phyloP scores from a whole-genome alignment of 2,888 invertebrate genomes.

The Ochropleura leucogaster region DNA sequence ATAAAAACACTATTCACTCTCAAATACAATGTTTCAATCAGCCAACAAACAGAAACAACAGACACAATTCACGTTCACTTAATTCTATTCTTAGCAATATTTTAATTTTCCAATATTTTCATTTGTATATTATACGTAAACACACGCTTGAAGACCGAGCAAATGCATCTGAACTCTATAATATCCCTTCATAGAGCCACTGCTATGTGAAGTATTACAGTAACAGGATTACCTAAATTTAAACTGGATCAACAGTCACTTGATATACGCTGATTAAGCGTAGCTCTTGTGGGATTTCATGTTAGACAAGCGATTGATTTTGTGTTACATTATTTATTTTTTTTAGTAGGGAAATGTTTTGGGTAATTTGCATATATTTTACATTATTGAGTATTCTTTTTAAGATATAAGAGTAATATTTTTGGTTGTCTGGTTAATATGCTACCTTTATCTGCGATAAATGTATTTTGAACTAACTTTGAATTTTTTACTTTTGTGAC shows the following conservation, averaged over 20 bases:
- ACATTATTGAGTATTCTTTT: background rate
- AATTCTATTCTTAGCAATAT: background rate
- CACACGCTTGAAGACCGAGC: background rate
- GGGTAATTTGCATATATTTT: constrained; percentile 14
- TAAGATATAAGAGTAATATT: background rate
- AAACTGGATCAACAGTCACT: constrained; percentile 65
- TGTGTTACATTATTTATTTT: constrained; percentile 7
- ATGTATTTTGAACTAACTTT: background rate
- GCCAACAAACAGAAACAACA: background rate
- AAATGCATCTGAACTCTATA: constrained; percentile 22
- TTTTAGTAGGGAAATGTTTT: constrained; percentile 29
- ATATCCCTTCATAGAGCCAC: background rate
- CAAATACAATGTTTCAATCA: background rate
- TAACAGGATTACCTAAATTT: constrained; percentile 64
- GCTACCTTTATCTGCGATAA: background rate
- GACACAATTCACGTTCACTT: constrained; percentile 2
- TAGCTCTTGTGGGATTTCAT: constrained; percentile 65
- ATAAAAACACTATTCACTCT: background rate
- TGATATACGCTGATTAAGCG: constrained; percentile 62
- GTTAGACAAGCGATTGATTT: constrained; percentile 51
- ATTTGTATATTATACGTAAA: background rate
- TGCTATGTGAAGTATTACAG: constrained; percentile 40
- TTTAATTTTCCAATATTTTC: background rate
- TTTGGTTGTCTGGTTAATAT: background rate
- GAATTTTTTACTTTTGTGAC: no score